Evolutionary conservation across 1,140 invertebrate genomes (phyloP), one percentile per base, ranked within the genome.

Genomic region (Dreissena polymorpha): DNA sequence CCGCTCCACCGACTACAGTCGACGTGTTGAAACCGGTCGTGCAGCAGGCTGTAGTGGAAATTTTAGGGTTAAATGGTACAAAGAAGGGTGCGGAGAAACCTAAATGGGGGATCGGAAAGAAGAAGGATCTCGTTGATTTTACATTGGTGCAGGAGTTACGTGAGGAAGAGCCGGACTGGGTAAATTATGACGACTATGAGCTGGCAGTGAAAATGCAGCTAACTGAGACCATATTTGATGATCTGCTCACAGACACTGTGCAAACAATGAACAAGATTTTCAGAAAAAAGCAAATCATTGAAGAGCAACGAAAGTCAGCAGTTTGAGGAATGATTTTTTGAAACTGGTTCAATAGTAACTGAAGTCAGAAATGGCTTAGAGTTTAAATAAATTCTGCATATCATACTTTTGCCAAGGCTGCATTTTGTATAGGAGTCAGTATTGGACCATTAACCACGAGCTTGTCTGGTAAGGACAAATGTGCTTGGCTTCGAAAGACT

Each of bases 71-170:
- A 16, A 85, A 94, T 94, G 88, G 95, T 39, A 94, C 95, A 76
- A 94, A 94, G 8, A 94, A 94, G 82, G 72, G 92, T 5, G 90
- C 93, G 55, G 93, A 94, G 25, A 95, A 95, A 88, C 95, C 95
- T 29, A 95, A 95, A 89, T 94, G 94, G 87, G 95, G 95, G 94
- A 94, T 95, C 74, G 92, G 95, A 14, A 96, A 96, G 90, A 95
- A 95, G 87, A 92, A 95, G 53, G 96, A 96, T 87, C 93, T 95
- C 80, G 95, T 96, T 0, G 96, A 96, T 90, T 95, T 95, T 86
- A 92, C 96, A 64, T 90, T 96, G 51, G 94, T 96, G 2, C 91
- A 94, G 63, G 96, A 96, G 90, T 93, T 95, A 21, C 94, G 95
- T 79, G 94, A 95, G 49, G 95, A 96, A 88, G 96, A 96, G 90